These are phyloP conservation scores for Dendrolimus punctatus DNA, from an alignment of 1,140 invertebrate genomes.

Conservation along the genomic window DNA sequence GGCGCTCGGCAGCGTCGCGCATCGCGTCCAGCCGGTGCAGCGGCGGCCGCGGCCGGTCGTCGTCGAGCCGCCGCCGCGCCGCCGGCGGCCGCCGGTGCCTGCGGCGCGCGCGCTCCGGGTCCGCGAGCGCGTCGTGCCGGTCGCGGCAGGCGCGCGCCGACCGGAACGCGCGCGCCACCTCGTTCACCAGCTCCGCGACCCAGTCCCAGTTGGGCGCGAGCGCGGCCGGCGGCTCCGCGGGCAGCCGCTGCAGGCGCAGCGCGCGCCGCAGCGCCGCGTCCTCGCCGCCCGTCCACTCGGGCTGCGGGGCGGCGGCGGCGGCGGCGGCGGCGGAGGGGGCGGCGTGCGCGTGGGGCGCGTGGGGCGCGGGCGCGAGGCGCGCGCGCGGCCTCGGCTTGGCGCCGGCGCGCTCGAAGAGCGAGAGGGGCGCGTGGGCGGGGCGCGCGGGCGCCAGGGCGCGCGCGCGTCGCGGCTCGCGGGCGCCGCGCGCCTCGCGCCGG, in stretches of 20 bases:
- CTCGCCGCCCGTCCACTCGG: slow-evolving; percentile 92
- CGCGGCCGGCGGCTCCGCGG: slow-evolving; percentile 63
- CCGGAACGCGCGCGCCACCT: slow-evolving; percentile 89
- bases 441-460: slow-evolving; percentile 74
- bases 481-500: slow-evolving; percentile 21
- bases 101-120: slow-evolving; percentile 88
- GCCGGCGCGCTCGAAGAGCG: slow-evolving; percentile 66
- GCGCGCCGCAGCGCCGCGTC: slow-evolving; percentile 92
- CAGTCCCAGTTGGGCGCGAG: slow-evolving; percentile 97
- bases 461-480: slow-evolving; percentile 63
- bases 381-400: slow-evolving; percentile 74
- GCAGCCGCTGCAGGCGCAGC: slow-evolving; percentile 79
- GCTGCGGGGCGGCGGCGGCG: slow-evolving; percentile 75
- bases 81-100: slow-evolving; percentile 86
- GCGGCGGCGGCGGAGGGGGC: slow-evolving; percentile 56
- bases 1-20: slow-evolving; percentile 78
- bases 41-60: slow-evolving; percentile 54
- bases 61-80: slow-evolving; percentile 69
- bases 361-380: slow-evolving; percentile 28
- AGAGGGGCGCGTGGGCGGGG: slow-evolving; percentile 77
- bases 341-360: too few relatives aligned
- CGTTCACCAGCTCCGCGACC: slow-evolving; percentile 92
- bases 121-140: slow-evolving; percentile 90
- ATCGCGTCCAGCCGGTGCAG: slow-evolving; percentile 85
- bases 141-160: slow-evolving; percentile 92